Conservation (phyloP, 2,113 vertebrate genomes). For the Platycercus adscitus region DNA sequence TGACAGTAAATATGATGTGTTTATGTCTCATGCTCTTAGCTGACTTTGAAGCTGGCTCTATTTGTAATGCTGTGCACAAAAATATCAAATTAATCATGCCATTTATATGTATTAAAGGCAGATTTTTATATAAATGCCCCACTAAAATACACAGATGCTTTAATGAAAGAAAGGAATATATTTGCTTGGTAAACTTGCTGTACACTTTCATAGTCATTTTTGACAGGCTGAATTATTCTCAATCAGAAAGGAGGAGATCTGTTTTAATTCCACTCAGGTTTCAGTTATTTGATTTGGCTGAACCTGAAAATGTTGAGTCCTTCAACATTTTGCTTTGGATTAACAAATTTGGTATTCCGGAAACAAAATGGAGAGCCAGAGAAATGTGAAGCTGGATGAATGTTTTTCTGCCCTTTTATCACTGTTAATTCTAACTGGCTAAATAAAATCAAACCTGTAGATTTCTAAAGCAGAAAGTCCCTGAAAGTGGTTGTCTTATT, state of each 20-base stretch:
- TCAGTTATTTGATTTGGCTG: background rate
- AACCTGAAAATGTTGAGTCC: background rate
- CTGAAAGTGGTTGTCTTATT: background rate
- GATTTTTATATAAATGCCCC: background rate
- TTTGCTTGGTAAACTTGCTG: background rate
- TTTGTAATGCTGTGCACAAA: background rate
- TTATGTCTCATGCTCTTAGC: background rate
- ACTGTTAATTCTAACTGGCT: background rate
- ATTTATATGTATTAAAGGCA: background rate
- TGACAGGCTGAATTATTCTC: background rate
- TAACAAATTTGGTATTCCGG: background rate
- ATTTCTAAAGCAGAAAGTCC: background rate
- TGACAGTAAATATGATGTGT: background rate
- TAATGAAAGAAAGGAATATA: background rate
- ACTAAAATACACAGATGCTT: background rate
- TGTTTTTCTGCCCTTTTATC: background rate
- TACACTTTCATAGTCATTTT: background rate
- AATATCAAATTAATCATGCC: fast-evolving
- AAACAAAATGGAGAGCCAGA: background rate
- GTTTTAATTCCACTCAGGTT: background rate
- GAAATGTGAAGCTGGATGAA: background rate
- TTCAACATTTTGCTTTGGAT: background rate
- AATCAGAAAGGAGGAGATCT: background rate
- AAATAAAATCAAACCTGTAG: background rate
- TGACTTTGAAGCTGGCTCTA: background rate